Evolutionary conservation across 1,140 invertebrate genomes (phyloP).

Genomic region (Pseudomyrmex cubaensis): DNA sequence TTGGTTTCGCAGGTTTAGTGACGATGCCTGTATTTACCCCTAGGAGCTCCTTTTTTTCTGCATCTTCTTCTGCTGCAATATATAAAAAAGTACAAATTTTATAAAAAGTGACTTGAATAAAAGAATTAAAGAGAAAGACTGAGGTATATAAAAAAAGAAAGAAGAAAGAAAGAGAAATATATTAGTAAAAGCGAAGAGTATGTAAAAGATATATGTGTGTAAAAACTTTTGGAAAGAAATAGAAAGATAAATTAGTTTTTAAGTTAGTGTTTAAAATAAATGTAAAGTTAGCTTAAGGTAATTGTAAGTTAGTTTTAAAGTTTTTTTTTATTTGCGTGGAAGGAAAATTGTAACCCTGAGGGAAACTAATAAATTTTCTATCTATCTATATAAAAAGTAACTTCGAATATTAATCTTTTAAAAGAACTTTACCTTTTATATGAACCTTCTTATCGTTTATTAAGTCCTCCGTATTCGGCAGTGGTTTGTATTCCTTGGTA

Average conservation of each 20-base stretch:
- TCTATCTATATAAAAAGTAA: too few relatives aligned
- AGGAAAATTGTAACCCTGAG: too few relatives aligned
- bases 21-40: conserved; percentile 85
- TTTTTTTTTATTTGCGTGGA: too few relatives aligned
- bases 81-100: conserved; percentile 30
- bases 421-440: conserved; percentile 77
- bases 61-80: conserved; percentile 82
- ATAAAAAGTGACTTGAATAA: neutral
- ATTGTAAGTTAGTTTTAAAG: too few relatives aligned
- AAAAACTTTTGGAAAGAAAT: neutral
- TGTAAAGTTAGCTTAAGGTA: too few relatives aligned
- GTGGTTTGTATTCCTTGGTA: conserved; percentile 80
- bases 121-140: too few relatives aligned
- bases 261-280: too few relatives aligned
- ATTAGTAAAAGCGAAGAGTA: too few relatives aligned
- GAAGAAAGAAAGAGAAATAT: too few relatives aligned
- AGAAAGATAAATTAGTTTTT: neutral
- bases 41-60: conserved; percentile 84
- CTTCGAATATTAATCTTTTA: too few relatives aligned
- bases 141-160: too few relatives aligned
- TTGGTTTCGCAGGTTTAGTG: conserved; percentile 84
- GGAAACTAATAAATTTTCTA: neutral
- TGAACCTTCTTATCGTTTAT: conserved; percentile 81
- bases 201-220: neutral
- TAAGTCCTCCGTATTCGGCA: conserved; percentile 79